Percentiles rank a stretch among this genome's conserved stretches.
Evolutionary conservation across 2,797 vertebrate species (phyloP).

Genomic region (Craterocephalus amniculus): DNA sequence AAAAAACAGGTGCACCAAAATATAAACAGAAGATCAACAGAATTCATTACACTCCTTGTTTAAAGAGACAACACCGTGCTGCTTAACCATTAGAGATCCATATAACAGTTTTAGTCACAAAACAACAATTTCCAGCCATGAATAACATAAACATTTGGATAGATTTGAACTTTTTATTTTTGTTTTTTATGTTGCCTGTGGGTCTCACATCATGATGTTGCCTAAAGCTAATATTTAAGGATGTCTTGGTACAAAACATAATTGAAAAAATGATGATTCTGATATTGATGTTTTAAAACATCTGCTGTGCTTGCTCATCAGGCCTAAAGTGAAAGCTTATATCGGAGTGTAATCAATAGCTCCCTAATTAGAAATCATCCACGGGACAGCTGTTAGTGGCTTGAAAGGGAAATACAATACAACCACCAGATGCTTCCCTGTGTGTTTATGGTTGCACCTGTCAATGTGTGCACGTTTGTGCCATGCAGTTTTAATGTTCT

Average conservation of each 20-base stretch:
- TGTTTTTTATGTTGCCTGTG: background rate
- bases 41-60: background rate
- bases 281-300: constrained; percentile 66
- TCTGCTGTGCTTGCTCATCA: constrained; percentile 69
- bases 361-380: constrained; percentile 75
- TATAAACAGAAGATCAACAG: background rate
- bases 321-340: constrained; percentile 56
- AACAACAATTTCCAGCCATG: background rate
- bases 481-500: constrained; percentile 28
- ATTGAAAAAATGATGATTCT: constrained; percentile 56
- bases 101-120: background rate
- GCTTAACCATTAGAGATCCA: constrained; percentile 4
- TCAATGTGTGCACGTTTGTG: constrained; percentile 20
- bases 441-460: constrained; percentile 16
- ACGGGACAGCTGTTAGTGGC: constrained; percentile 73
- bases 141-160: constrained; percentile 1
- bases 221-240: constrained; percentile 41
- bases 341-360: constrained; percentile 76
- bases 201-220: background rate
- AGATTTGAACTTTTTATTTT: background rate
- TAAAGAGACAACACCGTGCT: background rate
- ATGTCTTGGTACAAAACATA: constrained; percentile 23
- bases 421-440: constrained; percentile 70
- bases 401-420: constrained; percentile 72
- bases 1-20: background rate